These are phyloP conservation scores for Sebastes steindachneri DNA, from an alignment of 2,797 vertebrate genomes.

Conservation along the genomic window DNA sequence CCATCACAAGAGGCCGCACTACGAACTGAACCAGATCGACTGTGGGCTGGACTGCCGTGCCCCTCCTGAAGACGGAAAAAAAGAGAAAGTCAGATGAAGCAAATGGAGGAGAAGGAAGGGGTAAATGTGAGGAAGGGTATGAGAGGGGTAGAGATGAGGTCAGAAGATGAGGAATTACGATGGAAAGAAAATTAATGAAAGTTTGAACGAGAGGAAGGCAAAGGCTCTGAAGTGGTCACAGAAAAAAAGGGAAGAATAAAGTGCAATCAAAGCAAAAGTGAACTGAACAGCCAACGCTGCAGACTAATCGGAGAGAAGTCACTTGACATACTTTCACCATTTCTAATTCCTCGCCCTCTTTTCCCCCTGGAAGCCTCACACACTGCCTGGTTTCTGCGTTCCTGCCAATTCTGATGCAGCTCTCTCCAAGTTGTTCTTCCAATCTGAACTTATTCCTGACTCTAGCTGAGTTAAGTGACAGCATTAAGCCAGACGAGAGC, in stretches of 20 bases:
- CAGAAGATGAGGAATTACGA: not conserved
- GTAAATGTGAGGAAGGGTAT: not conserved
- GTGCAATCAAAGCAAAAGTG: slow-evolving; percentile 22
- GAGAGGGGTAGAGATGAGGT: not conserved
- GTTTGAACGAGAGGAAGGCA: not conserved
- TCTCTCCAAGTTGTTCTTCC: slow-evolving; percentile 30
- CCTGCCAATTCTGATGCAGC: slow-evolving; percentile 50
- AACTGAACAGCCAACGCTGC: slow-evolving; percentile 28
- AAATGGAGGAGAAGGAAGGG: not conserved
- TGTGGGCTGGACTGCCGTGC: slow-evolving; percentile 80
- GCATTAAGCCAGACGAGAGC: slow-evolving; percentile 38
- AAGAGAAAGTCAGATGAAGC: not conserved
- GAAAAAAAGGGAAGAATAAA: not conserved
- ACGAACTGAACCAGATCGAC: slow-evolving; percentile 79
- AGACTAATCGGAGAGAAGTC: slow-evolving; percentile 55
- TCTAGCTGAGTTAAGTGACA: slow-evolving; percentile 55
- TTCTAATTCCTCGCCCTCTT: slow-evolving; percentile 53
- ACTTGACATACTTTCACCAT: slow-evolving; percentile 55
- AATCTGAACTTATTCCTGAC: slow-evolving; percentile 33
- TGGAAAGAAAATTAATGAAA: not conserved
- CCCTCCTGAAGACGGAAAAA: slow-evolving; percentile 76
- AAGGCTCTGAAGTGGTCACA: not conserved
- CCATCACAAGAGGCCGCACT: slow-evolving; percentile 59
- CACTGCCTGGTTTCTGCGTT: slow-evolving; percentile 12
- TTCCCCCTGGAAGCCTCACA: slow-evolving; percentile 8